Evolutionary conservation across 2,797 vertebrate species (phyloP), one percentile per base, ranked within the genome.

Genomic region (Cyclopterus lumpus): DNA sequence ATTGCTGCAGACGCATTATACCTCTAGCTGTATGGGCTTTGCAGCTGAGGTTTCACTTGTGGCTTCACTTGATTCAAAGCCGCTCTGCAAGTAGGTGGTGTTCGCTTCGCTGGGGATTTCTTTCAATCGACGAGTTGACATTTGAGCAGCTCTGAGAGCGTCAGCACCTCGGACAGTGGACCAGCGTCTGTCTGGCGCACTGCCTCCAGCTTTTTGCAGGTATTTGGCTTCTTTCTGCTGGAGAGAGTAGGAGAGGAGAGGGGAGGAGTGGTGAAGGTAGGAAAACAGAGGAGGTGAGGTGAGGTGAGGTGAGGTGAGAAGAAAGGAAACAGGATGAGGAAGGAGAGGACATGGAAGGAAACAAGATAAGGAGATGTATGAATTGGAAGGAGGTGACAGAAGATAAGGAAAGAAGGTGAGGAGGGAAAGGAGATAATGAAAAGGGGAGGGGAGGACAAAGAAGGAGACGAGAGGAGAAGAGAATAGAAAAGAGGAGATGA

Each of bases 21-120:
- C 53, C 20, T 75, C 3, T 28, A 69, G 51, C 74, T 79, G 20
- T 59, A 71, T 7, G 12, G 62, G 74, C 73, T 90, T 59, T 86
- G 86, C 84, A 85, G 78, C 80, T 87, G 86, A 88, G 88, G 91
- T 93, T 93, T 93, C 79, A 49, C 80, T 89, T 93, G 91, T 80
- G 90, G 90, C 82, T 88, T 91, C 67, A 60, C 79, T 82, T 86
- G 89, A 90, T 85, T 94, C 84, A 91, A 71, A 89, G 82, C 84
- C 42, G 82, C 48, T 61, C 68, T 71, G 84, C 82, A 30, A 73
- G 92, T 89, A 86, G 89, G 90, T 79, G 85, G 86, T 74, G 88
- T 73, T 42, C 51, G 8, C 74, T 78, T 70, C 63, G 75, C 46
- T 53, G 86, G 89, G 92, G 90, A 86, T 71, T 87, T 91, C 87